These are phyloP conservation scores for Kryphioiulus occultus DNA, from an alignment of 2,888 invertebrate species.

Conservation along the genomic window DNA sequence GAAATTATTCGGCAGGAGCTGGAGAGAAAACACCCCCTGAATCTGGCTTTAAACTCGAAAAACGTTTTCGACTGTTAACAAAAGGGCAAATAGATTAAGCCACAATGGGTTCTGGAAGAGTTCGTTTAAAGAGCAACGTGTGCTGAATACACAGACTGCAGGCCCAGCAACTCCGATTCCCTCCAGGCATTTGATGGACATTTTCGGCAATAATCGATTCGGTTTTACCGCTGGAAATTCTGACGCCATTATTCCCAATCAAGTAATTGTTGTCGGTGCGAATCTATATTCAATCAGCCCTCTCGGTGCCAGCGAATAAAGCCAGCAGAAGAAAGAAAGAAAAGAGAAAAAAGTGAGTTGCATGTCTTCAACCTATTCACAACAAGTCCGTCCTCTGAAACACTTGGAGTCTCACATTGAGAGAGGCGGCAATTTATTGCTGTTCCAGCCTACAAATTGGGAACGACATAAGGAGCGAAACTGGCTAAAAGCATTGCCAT, in stretches of 20 bases:
- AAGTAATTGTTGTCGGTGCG: constrained; percentile 35
- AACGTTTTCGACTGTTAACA: constrained; percentile 30
- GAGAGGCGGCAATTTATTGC: constrained; percentile 13
- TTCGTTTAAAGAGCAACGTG: constrained; percentile 35
- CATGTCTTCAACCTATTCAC: constrained; percentile 12
- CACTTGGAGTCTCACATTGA: background rate
- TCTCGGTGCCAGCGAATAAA: constrained; percentile 2
- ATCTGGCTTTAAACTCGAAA: constrained; percentile 10
- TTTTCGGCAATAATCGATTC: constrained; percentile 30
- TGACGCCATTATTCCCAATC: constrained; percentile 35
- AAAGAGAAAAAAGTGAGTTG: constrained; percentile 1
- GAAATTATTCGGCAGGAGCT: background rate
- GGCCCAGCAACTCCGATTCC: background rate
- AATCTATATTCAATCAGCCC: constrained; percentile 30
- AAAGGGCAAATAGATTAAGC: constrained; percentile 35
- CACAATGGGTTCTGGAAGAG: constrained; percentile 25
- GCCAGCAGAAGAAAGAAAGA: background rate
- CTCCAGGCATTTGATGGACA: background rate
- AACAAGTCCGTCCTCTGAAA: background rate
- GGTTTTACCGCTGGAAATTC: constrained; percentile 35
- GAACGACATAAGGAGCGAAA: constrained; percentile 17
- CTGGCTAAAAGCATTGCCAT: constrained; percentile 1
- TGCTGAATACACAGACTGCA: background rate
- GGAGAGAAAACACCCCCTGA: background rate
- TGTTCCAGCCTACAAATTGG: constrained; percentile 7